phyloP scores from a whole-genome alignment of 2,888 invertebrate genomes.

The Dasypolia templi region DNA sequence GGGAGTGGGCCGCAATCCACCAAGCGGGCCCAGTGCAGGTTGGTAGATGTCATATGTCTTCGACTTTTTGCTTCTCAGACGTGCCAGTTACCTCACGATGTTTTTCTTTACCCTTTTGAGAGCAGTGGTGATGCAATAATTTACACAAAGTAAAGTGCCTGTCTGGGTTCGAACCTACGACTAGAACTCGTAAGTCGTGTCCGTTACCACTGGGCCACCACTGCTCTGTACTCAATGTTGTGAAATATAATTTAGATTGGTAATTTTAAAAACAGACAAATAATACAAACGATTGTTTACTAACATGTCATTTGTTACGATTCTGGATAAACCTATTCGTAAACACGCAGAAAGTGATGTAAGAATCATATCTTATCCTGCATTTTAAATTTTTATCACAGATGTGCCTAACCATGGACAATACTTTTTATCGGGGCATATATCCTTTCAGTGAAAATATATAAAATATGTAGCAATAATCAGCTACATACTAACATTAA shows the following conservation, averaged over 20 bases:
- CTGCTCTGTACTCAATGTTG: neutral
- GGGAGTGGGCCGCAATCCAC: no score
- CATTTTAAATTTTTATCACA: constrained; percentile 13
- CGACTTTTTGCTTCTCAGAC: no score
- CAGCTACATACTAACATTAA: neutral
- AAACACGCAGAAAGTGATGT: constrained; percentile 1
- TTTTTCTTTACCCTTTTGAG: no score
- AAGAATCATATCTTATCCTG: neutral
- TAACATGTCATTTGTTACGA: neutral
- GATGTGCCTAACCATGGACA: constrained; percentile 3
- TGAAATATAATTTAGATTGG: neutral
- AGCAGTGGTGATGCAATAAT: neutral
- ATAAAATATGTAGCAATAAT: neutral
- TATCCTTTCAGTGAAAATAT: neutral
- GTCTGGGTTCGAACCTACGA: no score
- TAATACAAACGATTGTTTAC: constrained; percentile 4
- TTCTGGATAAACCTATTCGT: neutral
- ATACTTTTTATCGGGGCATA: neutral
- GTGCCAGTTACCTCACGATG: no score
- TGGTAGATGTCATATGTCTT: no score
- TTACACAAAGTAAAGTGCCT: neutral
- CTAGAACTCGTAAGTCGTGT: neutral
- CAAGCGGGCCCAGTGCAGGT: no score
- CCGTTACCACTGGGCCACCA: no score
- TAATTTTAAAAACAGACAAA: neutral